A percentile compares a stretch with the other conserved stretches of the same genome.
phyloP scores from a whole-genome alignment of 2,888 invertebrate genomes.

The Trissolcus japonicus region DNA sequence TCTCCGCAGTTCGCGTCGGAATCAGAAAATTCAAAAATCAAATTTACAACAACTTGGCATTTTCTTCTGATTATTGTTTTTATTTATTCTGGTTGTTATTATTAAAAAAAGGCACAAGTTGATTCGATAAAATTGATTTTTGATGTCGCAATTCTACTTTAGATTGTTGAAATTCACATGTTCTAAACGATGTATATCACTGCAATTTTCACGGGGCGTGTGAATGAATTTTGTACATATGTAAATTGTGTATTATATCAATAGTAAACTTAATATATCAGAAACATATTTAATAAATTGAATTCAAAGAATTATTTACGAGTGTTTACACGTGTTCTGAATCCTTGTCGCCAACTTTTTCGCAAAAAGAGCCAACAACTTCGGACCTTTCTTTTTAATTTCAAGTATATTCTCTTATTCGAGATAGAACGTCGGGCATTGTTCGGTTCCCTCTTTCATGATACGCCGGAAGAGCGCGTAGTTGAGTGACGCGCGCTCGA shows the following conservation, averaged over 20 bases:
- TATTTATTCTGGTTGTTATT: too few species aligned
- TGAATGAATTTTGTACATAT: constrained; percentile 72
- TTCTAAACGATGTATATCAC: constrained; percentile 22
- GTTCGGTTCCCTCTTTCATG: constrained; percentile 66
- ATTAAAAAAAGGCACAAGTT: too few species aligned
- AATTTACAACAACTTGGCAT: too few species aligned
- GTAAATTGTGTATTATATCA: constrained; percentile 74
- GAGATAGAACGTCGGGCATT: constrained; percentile 38
- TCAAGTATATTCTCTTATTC: constrained; percentile 27
- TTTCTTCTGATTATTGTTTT: too few species aligned
- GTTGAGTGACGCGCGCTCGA: constrained; percentile 76
- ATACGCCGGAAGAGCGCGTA: constrained; percentile 72
- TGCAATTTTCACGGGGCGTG: constrained; percentile 64
- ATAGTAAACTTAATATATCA: constrained; percentile 71
- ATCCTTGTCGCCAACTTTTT: background rate
- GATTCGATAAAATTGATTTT: too few species aligned
- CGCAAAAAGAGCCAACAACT: constrained; percentile 8
- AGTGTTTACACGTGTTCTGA: background rate
- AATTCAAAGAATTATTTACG: constrained; percentile 23
- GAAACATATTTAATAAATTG: constrained; percentile 72
- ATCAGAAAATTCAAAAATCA: too few species aligned
- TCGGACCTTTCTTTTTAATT: constrained; percentile 26
- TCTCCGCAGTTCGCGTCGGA: too few species aligned
- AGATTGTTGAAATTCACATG: constrained; percentile 18
- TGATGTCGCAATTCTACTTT: too few species aligned